Base-by-base conservation (phyloP, 2,888 invertebrate species). In the Tribolium freemani region DNA sequence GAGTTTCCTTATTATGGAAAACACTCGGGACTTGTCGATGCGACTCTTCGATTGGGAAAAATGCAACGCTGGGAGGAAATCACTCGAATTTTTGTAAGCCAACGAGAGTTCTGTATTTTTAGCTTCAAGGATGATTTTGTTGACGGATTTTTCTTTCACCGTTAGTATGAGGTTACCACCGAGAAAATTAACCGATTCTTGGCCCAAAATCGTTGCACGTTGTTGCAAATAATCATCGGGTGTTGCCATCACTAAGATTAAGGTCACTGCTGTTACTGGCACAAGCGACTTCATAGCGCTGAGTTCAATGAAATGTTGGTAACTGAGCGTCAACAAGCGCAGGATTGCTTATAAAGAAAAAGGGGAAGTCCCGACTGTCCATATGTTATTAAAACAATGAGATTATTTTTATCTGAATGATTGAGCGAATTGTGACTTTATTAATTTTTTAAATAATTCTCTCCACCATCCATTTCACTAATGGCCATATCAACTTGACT, bases 21-120 rank as follows among this genome's bases (percentile, higher is more conserved):
- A 94, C 0, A 94, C 90, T 75, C 90, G 87, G 0, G 94, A 93
- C 0, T 87, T 75, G 1, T 89, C 87, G 56, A 95, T 92, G 10
- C 87, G 83, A 0, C 88, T 80, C 79, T 90, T 90, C 1, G 90
- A 90, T 0, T 87, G 82, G 80, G 94, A 91, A 78, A 93, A 92
- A 81, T 93, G 93, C 20, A 88, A 87, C 0, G 92, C 89, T 1
- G 93, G 91, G 48, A 90, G 88, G 82, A 91, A 94, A 13, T 70
- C 69, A 0, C 76, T 72, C 8, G 80, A 79, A 64, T 84, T 78
- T n/a, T 76, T 16, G 60, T 85, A 83, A 3, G 82, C 83, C 6
- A 64, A 48, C 9, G 79, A 67, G 58, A 83, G 78, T 74, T 87
- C 86, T 0, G 72, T 67, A 10, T 61, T 61, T 76, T 86, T 86